These are phyloP conservation scores for Moxostoma hubbsi DNA, from an alignment of 2,797 vertebrate genomes.

Conservation along the genomic window DNA sequence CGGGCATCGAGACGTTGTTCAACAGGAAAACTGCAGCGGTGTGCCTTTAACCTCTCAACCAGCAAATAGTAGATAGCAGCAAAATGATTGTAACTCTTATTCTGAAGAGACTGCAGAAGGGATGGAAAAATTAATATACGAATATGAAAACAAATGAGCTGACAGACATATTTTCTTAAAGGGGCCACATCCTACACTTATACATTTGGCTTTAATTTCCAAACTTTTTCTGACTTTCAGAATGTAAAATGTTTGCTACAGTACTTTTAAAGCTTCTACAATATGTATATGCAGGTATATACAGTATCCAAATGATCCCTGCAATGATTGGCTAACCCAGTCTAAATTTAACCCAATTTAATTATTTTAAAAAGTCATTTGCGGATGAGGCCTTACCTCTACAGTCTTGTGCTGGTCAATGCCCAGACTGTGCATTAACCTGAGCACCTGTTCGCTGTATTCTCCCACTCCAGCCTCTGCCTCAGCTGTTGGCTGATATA, in stretches of 20 bases:
- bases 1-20: slow-evolving; percentile 92
- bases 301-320: neutral
- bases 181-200: neutral
- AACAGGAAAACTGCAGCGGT: slow-evolving; percentile 96
- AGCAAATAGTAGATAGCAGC: slow-evolving; percentile 98
- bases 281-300: no score
- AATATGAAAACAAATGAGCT: neutral
- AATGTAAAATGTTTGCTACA: neutral
- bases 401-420: slow-evolving; percentile 98
- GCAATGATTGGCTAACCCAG: neutral
- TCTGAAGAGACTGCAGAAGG: slow-evolving; percentile 89
- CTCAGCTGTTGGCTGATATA: slow-evolving; percentile 85
- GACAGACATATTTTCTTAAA: neutral
- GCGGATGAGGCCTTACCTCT: slow-evolving; percentile 80
- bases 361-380: neutral
- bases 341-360: no score
- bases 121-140: neutral
- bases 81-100: slow-evolving; percentile 99
- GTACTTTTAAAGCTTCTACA: neutral
- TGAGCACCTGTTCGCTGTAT: slow-evolving; percentile 95
- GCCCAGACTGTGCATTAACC: slow-evolving; percentile 97
- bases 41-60: slow-evolving; percentile 95
- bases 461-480: slow-evolving; percentile 84
- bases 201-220: neutral
- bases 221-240: no score